Evolutionary conservation across 2,113 vertebrate species (phyloP).

Genomic region (Gallinago media): DNA sequence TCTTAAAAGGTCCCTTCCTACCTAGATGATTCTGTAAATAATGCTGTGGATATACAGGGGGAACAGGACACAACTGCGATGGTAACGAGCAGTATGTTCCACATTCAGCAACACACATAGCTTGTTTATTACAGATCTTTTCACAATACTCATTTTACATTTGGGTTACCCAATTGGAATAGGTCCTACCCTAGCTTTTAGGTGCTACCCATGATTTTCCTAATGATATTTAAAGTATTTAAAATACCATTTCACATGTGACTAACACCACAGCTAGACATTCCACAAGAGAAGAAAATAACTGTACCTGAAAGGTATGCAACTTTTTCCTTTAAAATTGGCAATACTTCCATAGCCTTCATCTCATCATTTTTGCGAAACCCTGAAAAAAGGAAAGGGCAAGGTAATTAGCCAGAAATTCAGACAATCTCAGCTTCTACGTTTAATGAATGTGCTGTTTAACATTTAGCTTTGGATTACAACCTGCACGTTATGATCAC

Average conservation of each 20-base stretch:
- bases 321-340: conserved; percentile 97
- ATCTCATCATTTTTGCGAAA: conserved; percentile 98
- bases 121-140: not conserved
- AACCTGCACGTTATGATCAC: not conserved
- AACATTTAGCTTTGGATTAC: not conserved
- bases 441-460: not conserved
- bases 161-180: not conserved
- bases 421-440: not conserved
- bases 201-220: not conserved
- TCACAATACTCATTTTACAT: not conserved
- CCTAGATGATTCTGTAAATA: not conserved
- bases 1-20: too few species aligned
- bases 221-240: not conserved
- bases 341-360: conserved; percentile 97
- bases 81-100: not conserved
- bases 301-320: conserved; percentile 94
- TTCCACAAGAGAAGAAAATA: not conserved
- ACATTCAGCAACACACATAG: not conserved
- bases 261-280: not conserved
- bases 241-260: not conserved
- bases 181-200: not conserved
- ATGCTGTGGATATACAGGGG: not conserved
- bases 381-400: conserved; percentile 78
- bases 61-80: fast-evolving
- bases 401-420: conserved; percentile 3